Conservation (phyloP, 92 coral and sea anemone genomes). For the Pocillopora grandis region DNA sequence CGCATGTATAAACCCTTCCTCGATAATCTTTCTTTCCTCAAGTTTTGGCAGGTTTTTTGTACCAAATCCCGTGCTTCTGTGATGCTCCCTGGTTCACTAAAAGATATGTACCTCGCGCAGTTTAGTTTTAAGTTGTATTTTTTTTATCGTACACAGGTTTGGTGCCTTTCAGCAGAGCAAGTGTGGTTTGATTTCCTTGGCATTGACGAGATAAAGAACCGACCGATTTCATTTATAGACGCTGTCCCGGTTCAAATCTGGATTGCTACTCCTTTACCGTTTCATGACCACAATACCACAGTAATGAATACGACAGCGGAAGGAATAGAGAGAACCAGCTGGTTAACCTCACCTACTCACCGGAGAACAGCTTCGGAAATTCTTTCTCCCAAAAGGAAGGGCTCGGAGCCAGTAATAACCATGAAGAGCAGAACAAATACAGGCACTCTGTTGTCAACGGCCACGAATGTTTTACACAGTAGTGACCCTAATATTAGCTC, state of each 20-base stretch:
- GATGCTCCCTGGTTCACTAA: no score
- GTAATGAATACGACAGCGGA: not conserved
- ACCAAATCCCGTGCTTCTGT: no score
- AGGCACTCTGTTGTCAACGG: conserved; percentile 27
- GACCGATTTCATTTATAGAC: conserved; percentile 90
- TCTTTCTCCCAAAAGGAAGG: conserved; percentile 32
- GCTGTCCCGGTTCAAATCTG: conserved; percentile 88
- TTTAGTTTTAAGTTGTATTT: not conserved
- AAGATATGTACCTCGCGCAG: no score
- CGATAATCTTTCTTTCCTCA: no score
- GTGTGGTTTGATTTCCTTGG: conserved; percentile 95
- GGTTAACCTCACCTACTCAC: conserved; percentile 1
- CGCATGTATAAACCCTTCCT: no score
- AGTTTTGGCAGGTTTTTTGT: no score
- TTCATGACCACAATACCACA: conserved; percentile 13
- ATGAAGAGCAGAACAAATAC: conserved; percentile 37
- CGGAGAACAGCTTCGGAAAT: conserved; percentile 20
- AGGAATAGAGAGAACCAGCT: conserved; percentile 22
- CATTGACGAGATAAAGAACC: conserved; percentile 66
- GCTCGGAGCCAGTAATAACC: conserved; percentile 37
- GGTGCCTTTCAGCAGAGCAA: conserved; percentile 88
- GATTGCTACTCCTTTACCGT: conserved; percentile 87
- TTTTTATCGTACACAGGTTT: conserved; percentile 58
- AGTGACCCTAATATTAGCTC: conserved; percentile 15
- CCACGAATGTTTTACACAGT: conserved; percentile 21